A percentile compares a stretch with the other conserved stretches of the same genome.
These are phyloP conservation scores for Enoplosus armatus DNA, from an alignment of 2,797 vertebrate species.

Conservation along the genomic window DNA sequence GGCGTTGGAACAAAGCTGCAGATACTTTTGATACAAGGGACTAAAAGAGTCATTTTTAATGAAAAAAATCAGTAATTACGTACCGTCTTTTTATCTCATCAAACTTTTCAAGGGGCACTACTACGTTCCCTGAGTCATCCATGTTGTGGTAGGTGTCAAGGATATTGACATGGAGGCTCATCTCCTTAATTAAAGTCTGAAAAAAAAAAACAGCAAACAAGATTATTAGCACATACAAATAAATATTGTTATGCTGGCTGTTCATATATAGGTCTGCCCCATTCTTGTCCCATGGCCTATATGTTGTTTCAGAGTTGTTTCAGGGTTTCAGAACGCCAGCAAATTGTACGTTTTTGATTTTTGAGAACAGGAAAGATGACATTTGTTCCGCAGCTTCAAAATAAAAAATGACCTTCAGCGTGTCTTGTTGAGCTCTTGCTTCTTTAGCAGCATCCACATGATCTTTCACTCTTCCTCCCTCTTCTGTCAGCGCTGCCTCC, in stretches of 20 bases:
- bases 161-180: slow-evolving; percentile 79
- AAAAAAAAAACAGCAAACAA: slow-evolving; percentile 2
- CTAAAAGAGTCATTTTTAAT: too few species aligned
- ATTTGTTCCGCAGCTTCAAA: background rate
- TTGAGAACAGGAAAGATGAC: background rate
- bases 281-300: background rate
- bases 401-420: slow-evolving; percentile 85
- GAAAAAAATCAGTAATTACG: slow-evolving; percentile 23
- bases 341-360: background rate
- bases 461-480: slow-evolving; percentile 72
- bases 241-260: background rate
- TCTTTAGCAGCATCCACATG: slow-evolving; percentile 77
- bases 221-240: background rate
- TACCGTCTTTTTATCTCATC: slow-evolving; percentile 89
- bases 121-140: slow-evolving; percentile 75
- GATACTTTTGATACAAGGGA: background rate
- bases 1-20: background rate
- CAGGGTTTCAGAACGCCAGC: background rate
- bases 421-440: slow-evolving; percentile 83
- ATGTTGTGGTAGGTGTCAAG: slow-evolving; percentile 85
- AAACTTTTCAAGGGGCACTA: slow-evolving; percentile 86
- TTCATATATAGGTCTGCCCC: background rate
- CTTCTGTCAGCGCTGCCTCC: slow-evolving; percentile 81
- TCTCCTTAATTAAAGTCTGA: slow-evolving; percentile 85
- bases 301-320: background rate